Evolutionary conservation across 2,113 vertebrate genomes (phyloP).

Genomic region (Sebastes schlegelii): DNA sequence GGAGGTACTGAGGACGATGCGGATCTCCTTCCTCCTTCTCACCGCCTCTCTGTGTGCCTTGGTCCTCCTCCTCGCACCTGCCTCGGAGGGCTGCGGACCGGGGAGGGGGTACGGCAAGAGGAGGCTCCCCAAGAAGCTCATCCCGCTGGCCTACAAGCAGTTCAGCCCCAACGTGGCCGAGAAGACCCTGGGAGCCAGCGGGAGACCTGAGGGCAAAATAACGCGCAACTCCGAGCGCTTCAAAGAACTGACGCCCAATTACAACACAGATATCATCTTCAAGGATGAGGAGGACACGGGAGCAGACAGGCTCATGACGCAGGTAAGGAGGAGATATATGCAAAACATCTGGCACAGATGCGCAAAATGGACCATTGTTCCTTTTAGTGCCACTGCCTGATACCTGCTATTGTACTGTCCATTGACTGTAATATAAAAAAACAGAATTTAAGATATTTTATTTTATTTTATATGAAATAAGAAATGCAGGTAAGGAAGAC

Average conservation of each 20-base stretch:
- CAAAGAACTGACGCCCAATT: slow-evolving; percentile 96
- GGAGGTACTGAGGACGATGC: slow-evolving; percentile 87
- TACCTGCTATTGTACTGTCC: no score
- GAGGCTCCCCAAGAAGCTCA: slow-evolving; percentile 92
- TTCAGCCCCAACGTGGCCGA: slow-evolving; percentile 96
- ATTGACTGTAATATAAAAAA: neutral
- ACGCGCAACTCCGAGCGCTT: slow-evolving; percentile 94
- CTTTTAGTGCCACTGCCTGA: neutral
- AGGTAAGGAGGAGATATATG: slow-evolving; percentile 84
- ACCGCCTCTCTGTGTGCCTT: slow-evolving; percentile 85
- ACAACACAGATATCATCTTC: slow-evolving; percentile 99
- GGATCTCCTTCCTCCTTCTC: slow-evolving; percentile 87
- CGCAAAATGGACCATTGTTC: neutral
- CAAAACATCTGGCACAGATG: neutral
- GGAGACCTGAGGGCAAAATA: slow-evolving; percentile 95
- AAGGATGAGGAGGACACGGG: slow-evolving; percentile 99
- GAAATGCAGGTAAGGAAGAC: no score
- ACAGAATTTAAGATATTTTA: neutral
- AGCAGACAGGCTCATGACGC: slow-evolving; percentile 97
- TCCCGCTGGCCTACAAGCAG: slow-evolving; percentile 94
- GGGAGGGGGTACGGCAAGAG: slow-evolving; percentile 96
- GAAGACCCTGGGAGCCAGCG: slow-evolving; percentile 97
- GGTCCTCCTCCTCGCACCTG: slow-evolving; percentile 89
- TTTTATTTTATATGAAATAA: neutral
- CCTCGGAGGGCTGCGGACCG: slow-evolving; percentile 93